These are phyloP conservation scores for Erpetoichthys calabaricus DNA, from an alignment of 2,797 vertebrate species.

Conservation along the genomic window DNA sequence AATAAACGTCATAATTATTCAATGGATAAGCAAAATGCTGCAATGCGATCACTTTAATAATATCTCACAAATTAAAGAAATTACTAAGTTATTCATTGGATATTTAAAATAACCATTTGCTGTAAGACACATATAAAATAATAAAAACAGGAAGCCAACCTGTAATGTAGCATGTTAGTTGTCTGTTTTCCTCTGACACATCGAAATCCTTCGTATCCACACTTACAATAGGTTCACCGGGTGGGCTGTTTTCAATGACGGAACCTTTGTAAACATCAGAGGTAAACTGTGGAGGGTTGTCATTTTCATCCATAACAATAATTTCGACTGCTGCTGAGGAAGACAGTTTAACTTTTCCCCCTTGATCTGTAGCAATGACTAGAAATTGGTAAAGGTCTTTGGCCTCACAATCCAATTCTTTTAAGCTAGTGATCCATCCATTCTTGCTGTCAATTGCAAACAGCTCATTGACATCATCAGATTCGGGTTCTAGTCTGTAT, in stretches of 20 bases:
- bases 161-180: slow-evolving; percentile 86
- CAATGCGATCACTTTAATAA: too few species aligned
- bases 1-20: too few species aligned
- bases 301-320: slow-evolving; percentile 83
- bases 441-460: slow-evolving; percentile 76
- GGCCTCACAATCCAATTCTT: slow-evolving; percentile 68
- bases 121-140: background rate
- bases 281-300: slow-evolving; percentile 76
- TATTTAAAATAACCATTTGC: too few species aligned
- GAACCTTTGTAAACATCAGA: slow-evolving; percentile 70
- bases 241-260: slow-evolving; percentile 65
- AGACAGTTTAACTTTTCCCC: slow-evolving; percentile 65
- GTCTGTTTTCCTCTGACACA: slow-evolving; percentile 72
- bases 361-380: slow-evolving; percentile 80
- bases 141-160: slow-evolving; percentile 45
- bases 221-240: slow-evolving; percentile 61
- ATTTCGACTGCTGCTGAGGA: slow-evolving; percentile 83
- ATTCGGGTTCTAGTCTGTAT: slow-evolving; percentile 63
- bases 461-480: slow-evolving; percentile 39
- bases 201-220: slow-evolving; percentile 74
- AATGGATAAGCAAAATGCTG: too few species aligned
- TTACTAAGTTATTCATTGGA: too few species aligned
- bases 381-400: slow-evolving; percentile 61
- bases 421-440: slow-evolving; percentile 79
- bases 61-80: too few species aligned